These are phyloP conservation scores for Pygocentrus nattereri DNA, from an alignment of 2,797 vertebrate species.

Conservation along the genomic window DNA sequence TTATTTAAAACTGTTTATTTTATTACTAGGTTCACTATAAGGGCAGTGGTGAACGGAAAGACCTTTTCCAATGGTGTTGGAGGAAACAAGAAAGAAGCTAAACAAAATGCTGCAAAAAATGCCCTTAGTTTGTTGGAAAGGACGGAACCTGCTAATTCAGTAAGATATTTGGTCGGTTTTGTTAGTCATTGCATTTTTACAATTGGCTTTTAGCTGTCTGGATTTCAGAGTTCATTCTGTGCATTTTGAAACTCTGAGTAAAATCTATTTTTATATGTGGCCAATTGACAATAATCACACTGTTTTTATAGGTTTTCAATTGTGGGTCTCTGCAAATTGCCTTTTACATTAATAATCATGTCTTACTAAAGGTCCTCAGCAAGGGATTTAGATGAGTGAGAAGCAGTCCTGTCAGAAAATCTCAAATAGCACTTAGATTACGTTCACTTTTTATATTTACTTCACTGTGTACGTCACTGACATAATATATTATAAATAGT, in stretches of 20 bases:
- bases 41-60: slow-evolving; percentile 63
- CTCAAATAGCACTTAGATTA: no score
- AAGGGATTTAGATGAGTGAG: no score
- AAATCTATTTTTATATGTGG: no score
- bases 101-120: slow-evolving; percentile 74
- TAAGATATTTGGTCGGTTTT: slow-evolving; percentile 46
- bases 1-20: background rate
- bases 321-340: no score
- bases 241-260: background rate
- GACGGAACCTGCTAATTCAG: slow-evolving; percentile 35
- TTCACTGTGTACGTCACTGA: no score
- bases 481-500: no score
- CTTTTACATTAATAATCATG: no score
- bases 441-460: no score
- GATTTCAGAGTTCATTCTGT: background rate
- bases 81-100: slow-evolving; percentile 78
- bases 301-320: no score
- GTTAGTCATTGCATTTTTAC: background rate
- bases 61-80: slow-evolving; percentile 70
- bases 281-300: no score
- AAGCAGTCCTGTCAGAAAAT: no score
- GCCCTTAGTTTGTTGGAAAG: slow-evolving; percentile 56
- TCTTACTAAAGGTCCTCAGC: no score
- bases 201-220: background rate
- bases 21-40: slow-evolving; percentile 69